Evolutionary conservation across 2,888 invertebrate species (phyloP), one percentile per base, ranked within the genome.

Genomic region (Amphimallon solstitiale): DNA sequence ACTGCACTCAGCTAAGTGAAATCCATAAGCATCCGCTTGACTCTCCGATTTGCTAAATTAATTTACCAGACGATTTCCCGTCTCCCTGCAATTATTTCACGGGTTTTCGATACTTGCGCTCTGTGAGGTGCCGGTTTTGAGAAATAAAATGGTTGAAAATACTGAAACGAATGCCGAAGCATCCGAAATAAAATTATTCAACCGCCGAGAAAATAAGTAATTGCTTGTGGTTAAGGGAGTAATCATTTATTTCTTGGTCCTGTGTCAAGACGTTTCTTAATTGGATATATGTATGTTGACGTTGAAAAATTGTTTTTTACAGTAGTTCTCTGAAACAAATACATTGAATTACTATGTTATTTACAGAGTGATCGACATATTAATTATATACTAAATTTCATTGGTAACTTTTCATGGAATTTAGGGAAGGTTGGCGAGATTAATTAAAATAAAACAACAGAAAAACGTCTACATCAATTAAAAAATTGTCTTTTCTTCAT

Each of bases 101-200:
- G 15, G 17, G 45, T 15, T 45, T 40, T 40, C 40, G 40, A 40
- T 40, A 45, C 45, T 17, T 17, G 12, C 45, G 45, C 17, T 29
- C 7, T 29, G 29, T 9, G 1, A 9, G 1, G 29, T 29, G n/a
- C n/a, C n/a, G 4, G 14, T 2, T 45, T 45, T 45, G 6, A 5
- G 10, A 17, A 14, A 45, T 17, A 7, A 17, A 23, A 21, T 23
- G n/a, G 48, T 12, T 48, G 23, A 12, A 23, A 48, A 21, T 19
- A 7, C 48, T 9, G 48, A 48, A 23, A 48, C 23, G 48, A 12
- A 9, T 23, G 21, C 5, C 48, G 48, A 48, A 23, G 35, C 6
- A 15, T 10, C 51, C n/a, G 15, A 51, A 51, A 51, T 51, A 51
- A 51, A 51, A 51, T 51, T 51, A 51, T 51, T 51, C 51, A 35